Base-by-base conservation (phyloP, 2,888 invertebrate species). In the Meiosimyza decipiens region DNA sequence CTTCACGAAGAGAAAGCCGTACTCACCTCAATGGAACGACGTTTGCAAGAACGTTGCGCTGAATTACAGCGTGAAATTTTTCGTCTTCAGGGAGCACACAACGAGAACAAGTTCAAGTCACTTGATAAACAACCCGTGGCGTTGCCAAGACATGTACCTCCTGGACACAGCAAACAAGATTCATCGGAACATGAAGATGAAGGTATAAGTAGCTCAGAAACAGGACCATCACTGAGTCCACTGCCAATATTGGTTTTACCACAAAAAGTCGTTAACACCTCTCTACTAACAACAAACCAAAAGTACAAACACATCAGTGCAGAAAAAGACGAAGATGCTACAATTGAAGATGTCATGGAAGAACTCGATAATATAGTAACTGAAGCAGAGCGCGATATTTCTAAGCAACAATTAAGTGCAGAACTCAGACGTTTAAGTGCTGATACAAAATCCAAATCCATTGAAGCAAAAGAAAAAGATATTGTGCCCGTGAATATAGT, bases 321-420 rank as follows among this genome's bases (percentile, higher is more conserved):
- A 40, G 80, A 81, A 16, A 80, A 80, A 2, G 81, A 84, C 88
- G 73, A 94, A 86, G 93, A 94, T 0, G 93, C 94, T 0, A 95
- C 95, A 3, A 95, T 95, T 75, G 95, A 95, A 80, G 95, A 95
- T 86, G 95, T 95, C 2, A 95, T 95, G 81, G 94, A 94, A 85
- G 95, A 95, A 84, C 86, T 95, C 52, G 90, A 93, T 77, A 95
- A 94, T 80, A 95, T 95, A 75, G 94, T 95, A 1, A 95, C 93
- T 82, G 93, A 95, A 80, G 95, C 94, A 0, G 94, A 95, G 86
- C 92, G 93, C 0, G 91, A 93, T 85, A 85, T 87, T 11, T 77
- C 79, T 12, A 80, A 78, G n/a, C 77, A 76, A 77, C 40, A 80
- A 79, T 13, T 72, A 75, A 6, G 69, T 52, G 89, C 89, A 71